Percentiles rank a stretch among this genome's conserved stretches.
phyloP scores from a whole-genome alignment of 2,888 invertebrate species.

The Drosophila cracens region DNA sequence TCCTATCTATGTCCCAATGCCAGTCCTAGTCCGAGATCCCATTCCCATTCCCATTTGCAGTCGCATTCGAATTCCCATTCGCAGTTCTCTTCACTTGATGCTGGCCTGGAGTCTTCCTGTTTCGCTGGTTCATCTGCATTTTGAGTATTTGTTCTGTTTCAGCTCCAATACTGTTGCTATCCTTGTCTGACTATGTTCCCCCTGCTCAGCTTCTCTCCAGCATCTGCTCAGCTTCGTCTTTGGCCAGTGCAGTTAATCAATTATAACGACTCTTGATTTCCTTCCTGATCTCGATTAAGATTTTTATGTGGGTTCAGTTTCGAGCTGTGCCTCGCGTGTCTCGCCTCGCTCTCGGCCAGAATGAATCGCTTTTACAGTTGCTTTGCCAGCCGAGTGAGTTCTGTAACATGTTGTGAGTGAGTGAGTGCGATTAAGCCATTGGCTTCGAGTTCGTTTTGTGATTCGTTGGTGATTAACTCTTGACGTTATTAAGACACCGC shows the following conservation, averaged over 20 bases:
- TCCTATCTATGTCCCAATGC: neutral
- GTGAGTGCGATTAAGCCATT: constrained; percentile 65
- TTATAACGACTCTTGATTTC: constrained; percentile 84
- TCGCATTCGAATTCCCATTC: constrained; percentile 25
- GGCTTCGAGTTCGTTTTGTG: constrained; percentile 37
- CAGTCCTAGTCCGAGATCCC: neutral
- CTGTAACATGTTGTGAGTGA: constrained; percentile 21
- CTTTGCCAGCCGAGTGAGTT: constrained; percentile 10
- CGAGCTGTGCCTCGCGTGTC: constrained; percentile 35
- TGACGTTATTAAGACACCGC: constrained; percentile 52
- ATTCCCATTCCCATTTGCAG: constrained; percentile 25
- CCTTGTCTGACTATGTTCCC: neutral
- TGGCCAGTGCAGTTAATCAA: constrained; percentile 82
- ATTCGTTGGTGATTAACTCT: constrained; percentile 38
- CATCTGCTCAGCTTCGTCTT: constrained; percentile 8
- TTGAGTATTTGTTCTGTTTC: constrained; percentile 35
- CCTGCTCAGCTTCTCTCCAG: neutral
- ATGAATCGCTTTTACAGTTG: constrained; percentile 60
- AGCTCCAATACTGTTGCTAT: constrained; percentile 5
- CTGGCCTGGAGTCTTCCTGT: constrained; percentile 71
- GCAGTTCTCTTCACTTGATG: constrained; percentile 22
- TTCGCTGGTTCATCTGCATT: constrained; percentile 75
- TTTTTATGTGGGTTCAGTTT: constrained; percentile 65
- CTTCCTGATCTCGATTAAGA: constrained; percentile 84
- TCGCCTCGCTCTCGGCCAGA: neutral